Conservation (phyloP, 2,113 vertebrate species). For the Apodemus sylvaticus region DNA sequence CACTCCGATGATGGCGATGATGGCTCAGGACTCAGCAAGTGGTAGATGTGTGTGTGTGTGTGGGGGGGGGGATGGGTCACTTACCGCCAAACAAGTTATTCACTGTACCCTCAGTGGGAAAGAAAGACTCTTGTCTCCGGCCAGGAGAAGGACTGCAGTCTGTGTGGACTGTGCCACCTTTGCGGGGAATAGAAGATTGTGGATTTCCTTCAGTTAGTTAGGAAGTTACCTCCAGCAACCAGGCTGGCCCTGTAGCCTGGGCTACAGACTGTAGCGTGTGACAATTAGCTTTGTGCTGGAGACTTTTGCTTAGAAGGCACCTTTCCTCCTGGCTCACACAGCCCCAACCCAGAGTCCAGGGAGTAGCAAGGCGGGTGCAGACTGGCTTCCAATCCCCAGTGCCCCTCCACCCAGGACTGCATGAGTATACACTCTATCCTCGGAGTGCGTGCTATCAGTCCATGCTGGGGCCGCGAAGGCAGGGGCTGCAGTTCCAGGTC, state of each 20-base stretch:
- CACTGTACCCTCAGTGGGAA: not conserved
- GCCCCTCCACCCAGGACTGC: too few relatives aligned
- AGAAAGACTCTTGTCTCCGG: not conserved
- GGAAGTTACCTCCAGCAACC: not conserved
- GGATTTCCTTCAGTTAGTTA: not conserved
- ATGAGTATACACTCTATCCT: not conserved
- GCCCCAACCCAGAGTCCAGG: not conserved
- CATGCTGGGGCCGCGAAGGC: not conserved
- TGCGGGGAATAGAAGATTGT: not conserved
- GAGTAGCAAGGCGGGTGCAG: not conserved
- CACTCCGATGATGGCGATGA: too few relatives aligned
- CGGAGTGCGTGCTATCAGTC: not conserved
- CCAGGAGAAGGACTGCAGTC: not conserved
- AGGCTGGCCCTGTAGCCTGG: not conserved
- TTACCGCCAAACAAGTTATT: not conserved
- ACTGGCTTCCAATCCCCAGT: not conserved
- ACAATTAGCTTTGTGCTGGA: not conserved
- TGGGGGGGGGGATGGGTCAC: not conserved
- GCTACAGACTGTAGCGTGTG: not conserved
- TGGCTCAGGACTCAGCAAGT: not conserved
- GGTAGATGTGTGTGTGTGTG: too few relatives aligned
- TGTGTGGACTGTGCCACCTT: not conserved
- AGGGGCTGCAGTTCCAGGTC: not conserved
- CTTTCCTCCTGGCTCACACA: not conserved
- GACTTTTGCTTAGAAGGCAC: not conserved